phyloP scores from a whole-genome alignment of 37 sponge, comb jelly and placozoan genomes.

The Axinella damicornis region DNA sequence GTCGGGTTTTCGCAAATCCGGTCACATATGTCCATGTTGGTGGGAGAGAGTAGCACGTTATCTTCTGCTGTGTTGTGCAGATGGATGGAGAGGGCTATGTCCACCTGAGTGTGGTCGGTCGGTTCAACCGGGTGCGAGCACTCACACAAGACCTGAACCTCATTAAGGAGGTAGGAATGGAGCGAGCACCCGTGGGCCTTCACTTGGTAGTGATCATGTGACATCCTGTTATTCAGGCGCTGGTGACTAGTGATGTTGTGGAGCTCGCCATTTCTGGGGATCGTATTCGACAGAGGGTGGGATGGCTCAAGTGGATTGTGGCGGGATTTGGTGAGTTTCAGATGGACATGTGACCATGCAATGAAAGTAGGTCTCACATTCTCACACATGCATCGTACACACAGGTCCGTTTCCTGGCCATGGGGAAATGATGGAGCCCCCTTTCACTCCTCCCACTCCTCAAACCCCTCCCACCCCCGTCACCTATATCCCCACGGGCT shows the following conservation, averaged over 20 bases:
- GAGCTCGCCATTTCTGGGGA: slow-evolving; percentile 44
- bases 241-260: slow-evolving; percentile 19
- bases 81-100: slow-evolving; percentile 97
- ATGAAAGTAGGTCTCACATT: no score
- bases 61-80: slow-evolving; percentile 52
- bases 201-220: no score
- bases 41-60: no score
- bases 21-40: no score
- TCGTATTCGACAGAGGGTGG: slow-evolving; percentile 70
- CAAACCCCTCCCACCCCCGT: no score
- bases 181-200: neutral
- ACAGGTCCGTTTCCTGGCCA: no score
- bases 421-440: neutral
- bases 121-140: slow-evolving; percentile 91
- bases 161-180: slow-evolving; percentile 77
- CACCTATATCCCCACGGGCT: neutral
- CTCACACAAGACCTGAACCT: slow-evolving; percentile 80
- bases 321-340: neutral
- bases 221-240: slow-evolving; percentile 8
- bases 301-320: slow-evolving; percentile 84
- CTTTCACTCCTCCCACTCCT: slow-evolving; percentile 6
- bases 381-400: no score
- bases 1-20: no score
- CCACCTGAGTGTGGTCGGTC: slow-evolving; percentile 77
- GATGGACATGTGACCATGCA: no score